Evolutionary conservation across 2,888 invertebrate species (phyloP), one percentile per base, ranked within the genome.

Genomic region (Stenchaetothrips biformis): DNA sequence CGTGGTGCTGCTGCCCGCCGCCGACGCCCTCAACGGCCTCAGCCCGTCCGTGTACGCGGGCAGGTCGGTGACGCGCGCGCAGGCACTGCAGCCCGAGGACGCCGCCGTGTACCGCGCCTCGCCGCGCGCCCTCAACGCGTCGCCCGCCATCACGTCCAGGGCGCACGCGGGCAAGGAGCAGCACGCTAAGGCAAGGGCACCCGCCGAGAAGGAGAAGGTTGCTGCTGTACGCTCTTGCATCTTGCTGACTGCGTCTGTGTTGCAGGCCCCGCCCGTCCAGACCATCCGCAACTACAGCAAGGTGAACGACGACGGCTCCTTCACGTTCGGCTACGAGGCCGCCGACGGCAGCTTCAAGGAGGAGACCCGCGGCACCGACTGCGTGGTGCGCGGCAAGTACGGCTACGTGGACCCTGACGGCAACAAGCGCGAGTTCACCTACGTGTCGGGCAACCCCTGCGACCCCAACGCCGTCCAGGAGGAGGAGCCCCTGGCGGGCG

Each of bases 341-440:
- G 94, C 94, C 16, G 95, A 95, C 85, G 95, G 95, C 0, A 93
- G 93, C 82, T 95, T 95, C 89, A 95, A 95, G 85, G 95, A 95
- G 85, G 95, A 95, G 86, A 95, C 94, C 4, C 88, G 95, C 81
- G 95, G 94, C 79, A 93, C 93, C 0, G 95, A 95, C 87, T 95
- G 95, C 86, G 94, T 95, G 0, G 95, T 95, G 7, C 90, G 94
- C 81, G 95, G 95, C 80, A 95, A 95, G 86, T 95, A 95, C 86
- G 95, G 95, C 37, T 95, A 95, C 88, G 89, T 95, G 16, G 95
- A 95, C 87, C 95, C 95, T 0, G 94, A 94, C 83, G 95, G 95
- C 83, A 94, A 94, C 88, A 94, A 94, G 85, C 88, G 95, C 83
- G 95, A 95, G 86, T 95, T 95, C 87, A 94, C 93, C 7, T 95